phyloP scores from a whole-genome alignment of 2,113 vertebrate genomes.

The Prinia subflava region DNA sequence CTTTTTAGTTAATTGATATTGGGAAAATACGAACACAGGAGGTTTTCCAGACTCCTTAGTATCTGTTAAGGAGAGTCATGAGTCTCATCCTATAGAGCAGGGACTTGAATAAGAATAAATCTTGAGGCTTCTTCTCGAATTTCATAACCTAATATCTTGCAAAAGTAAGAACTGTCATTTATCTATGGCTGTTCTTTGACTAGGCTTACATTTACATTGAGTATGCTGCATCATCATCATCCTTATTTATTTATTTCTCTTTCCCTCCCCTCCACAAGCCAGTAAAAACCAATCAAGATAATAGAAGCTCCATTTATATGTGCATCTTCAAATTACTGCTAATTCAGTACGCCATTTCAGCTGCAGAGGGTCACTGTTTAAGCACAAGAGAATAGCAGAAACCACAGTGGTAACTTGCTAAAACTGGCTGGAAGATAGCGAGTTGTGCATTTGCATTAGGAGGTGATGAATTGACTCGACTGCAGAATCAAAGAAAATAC shows the following conservation, averaged over 20 bases:
- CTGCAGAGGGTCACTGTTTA: neutral
- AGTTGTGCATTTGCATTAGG: neutral
- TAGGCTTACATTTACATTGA: neutral
- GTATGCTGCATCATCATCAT: neutral
- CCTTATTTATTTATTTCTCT: neutral
- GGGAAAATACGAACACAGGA: neutral
- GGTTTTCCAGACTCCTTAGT: neutral
- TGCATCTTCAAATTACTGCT: neutral
- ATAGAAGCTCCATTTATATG: neutral
- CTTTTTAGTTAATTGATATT: neutral
- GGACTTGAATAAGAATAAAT: neutral
- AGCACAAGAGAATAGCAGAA: neutral
- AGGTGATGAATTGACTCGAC: neutral
- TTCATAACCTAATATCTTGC: neutral
- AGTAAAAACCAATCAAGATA: neutral
- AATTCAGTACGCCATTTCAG: neutral
- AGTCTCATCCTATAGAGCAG: neutral
- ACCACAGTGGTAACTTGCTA: neutral
- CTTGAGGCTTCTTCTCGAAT: neutral
- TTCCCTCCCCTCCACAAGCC: rapidly evolving
- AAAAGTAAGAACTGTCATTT: neutral
- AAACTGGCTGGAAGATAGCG: neutral
- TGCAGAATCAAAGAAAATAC: neutral
- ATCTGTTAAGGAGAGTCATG: neutral
- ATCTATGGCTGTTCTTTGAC: neutral